Conservation (phyloP, 2,888 invertebrate species). For the Microplitis deprimator region DNA sequence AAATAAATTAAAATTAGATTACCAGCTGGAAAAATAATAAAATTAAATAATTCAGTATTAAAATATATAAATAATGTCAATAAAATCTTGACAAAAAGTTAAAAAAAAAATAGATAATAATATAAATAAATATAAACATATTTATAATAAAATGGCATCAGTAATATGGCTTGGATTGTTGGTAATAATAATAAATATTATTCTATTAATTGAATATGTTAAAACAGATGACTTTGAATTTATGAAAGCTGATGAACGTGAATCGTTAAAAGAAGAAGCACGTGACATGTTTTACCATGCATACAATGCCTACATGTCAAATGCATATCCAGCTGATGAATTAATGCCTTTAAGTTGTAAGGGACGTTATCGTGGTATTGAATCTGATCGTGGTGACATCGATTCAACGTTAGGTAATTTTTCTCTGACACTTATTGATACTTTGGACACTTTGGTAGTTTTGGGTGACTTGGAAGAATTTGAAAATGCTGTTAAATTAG, state of each 20-base stretch:
- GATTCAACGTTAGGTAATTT: conserved; percentile 98
- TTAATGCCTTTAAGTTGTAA: conserved; percentile 96
- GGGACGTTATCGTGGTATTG: conserved; percentile 91
- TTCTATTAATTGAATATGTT: conserved; percentile 52
- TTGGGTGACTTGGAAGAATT: conserved; percentile 96
- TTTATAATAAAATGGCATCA: conserved; percentile 48
- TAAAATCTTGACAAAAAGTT: conserved; percentile 64
- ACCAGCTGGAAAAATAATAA: conserved; percentile 36
- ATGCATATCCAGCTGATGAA: conserved; percentile 99
- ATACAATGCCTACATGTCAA: conserved; percentile 93
- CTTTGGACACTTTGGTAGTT: conserved; percentile 92
- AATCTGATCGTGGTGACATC: conserved; percentile 94
- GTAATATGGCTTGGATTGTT: conserved; percentile 53
- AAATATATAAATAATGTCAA: conserved; percentile 15
- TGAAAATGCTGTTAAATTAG: conserved; percentile 88
- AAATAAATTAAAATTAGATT: too few relatives aligned
- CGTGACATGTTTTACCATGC: conserved; percentile 98
- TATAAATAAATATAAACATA: conserved; percentile 54
- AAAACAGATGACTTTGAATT: conserved; percentile 64
- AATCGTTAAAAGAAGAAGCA: conserved; percentile 79
- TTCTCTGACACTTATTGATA: conserved; percentile 95
- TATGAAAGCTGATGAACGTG: conserved; percentile 79
- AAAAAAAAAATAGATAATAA: conserved; percentile 44
- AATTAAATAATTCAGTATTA: conserved; percentile 40
- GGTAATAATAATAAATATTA: conserved; percentile 1